Evolutionary conservation across 1,140 invertebrate species (phyloP), one percentile per base, ranked within the genome.

Genomic region (Rhyacophila brunnea): DNA sequence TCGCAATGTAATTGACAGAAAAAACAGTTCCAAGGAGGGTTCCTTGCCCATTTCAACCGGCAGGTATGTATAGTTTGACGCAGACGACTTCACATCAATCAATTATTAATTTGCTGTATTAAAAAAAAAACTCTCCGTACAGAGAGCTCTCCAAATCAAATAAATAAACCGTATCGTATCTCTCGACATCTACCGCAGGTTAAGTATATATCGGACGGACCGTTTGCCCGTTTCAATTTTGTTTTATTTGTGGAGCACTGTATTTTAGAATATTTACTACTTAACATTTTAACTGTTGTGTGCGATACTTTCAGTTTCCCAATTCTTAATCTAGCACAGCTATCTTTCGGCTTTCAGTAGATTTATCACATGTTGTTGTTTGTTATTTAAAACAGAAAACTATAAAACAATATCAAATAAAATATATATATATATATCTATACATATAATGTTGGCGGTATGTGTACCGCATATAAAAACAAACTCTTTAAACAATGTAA

Each of bases 241-340:
- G 18, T 52, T 52, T 54, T 45, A 35, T 55, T 15, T 38, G 52
- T 55, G 34, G 50, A 53, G 44, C 44, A 20, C 44, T 44, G 32
- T 18, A 15, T 19, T n/a, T 32, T n/a, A n/a, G n/a, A n/a, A 53
- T 3, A 40, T 4, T 40, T 17, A 4, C 6, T 6, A 14, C 13
- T 45, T 45, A 45, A 45, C 43, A 45, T 45, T 15, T 45, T 45
- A 45, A 45, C 43, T 4, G 17, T 6, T 6, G n/a, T 23, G 44
- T 46, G 44, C 13, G 11, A 23, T 40, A 36, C 18, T 40, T 18
- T 36, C 32, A 40, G 14, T 32, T 13, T 17, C 18, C 9, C 19
- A 20, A 11, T 40, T 15, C 9, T 17, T 51, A 13, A 11, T 17
- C 36, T 19, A 19, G 23, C 15, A 32, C 4, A 40, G 9, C 28